phyloP scores from a whole-genome alignment of 2,888 invertebrate genomes.

The Tricholauxania praeusta region DNA sequence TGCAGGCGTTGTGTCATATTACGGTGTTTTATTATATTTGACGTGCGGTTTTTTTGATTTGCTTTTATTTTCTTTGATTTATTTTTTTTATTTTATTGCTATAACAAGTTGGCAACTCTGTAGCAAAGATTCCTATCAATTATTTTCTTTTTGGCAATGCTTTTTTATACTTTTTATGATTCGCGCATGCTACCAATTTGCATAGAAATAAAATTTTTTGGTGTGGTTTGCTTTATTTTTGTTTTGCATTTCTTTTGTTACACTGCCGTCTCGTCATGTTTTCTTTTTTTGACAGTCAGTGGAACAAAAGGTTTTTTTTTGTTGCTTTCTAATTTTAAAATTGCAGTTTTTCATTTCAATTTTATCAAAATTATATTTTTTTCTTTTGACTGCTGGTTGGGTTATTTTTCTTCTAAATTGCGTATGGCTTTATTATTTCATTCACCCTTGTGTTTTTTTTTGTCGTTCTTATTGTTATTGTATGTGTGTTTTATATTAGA shows the following conservation, averaged over 20 bases:
- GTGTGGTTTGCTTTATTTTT: neutral
- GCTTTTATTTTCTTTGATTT: neutral
- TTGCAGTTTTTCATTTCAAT: slow-evolving; percentile 27
- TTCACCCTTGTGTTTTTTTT: too few species aligned
- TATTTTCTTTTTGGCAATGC: neutral
- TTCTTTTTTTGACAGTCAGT: too few species aligned
- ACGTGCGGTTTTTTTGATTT: neutral
- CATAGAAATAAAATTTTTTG: slow-evolving; percentile 21
- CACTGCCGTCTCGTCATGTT: too few species aligned
- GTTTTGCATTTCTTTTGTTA: neutral
- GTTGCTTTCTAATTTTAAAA: slow-evolving; percentile 14
- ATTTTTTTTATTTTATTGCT: slow-evolving; percentile 3
- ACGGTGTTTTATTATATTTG: too few species aligned
- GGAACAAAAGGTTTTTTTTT: slow-evolving; percentile 12
- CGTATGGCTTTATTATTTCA: too few species aligned
- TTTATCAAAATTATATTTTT: slow-evolving; percentile 5
- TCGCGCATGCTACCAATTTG: slow-evolving; percentile 11
- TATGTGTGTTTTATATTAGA: too few species aligned
- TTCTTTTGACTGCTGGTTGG: neutral
- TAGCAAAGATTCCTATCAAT: slow-evolving; percentile 11
- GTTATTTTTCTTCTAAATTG: too few species aligned
- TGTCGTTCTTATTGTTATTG: too few species aligned
- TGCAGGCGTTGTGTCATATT: too few species aligned
- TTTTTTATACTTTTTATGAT: neutral
- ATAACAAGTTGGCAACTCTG: neutral